phyloP scores from a whole-genome alignment of 1,140 invertebrate genomes.

The Anoplophora glabripennis region DNA sequence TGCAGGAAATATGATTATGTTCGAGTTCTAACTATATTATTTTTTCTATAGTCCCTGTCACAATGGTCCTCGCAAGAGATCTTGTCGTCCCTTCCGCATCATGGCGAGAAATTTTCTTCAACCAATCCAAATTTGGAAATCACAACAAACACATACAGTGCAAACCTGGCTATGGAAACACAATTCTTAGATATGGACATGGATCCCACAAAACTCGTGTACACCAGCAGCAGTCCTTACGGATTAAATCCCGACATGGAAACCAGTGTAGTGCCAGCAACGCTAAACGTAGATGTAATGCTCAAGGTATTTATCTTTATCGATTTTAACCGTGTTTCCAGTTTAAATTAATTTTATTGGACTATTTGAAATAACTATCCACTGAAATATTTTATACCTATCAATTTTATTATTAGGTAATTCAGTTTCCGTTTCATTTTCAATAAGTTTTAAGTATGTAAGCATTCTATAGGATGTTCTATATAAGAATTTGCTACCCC shows the following conservation, averaged over 20 bases:
- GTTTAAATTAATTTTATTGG: no score
- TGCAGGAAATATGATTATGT: no score
- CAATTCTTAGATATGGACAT: constrained; percentile 24
- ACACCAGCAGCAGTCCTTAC: constrained; percentile 32
- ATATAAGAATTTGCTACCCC: no score
- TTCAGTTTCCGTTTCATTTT: no score
- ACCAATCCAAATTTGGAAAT: constrained; percentile 10
- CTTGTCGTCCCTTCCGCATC: constrained; percentile 27
- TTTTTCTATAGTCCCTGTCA: constrained; percentile 33
- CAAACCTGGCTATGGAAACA: not conserved
- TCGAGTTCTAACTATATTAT: not conserved
- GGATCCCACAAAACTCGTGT: constrained; percentile 25
- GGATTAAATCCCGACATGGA: constrained; percentile 23
- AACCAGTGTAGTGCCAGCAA: not conserved
- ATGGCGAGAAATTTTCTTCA: constrained; percentile 34
- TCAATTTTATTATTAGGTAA: no score
- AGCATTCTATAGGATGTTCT: no score
- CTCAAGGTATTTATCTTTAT: constrained; percentile 2
- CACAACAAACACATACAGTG: not conserved
- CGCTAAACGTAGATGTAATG: not conserved
- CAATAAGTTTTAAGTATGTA: no score
- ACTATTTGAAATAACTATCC: not conserved
- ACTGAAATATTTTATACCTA: not conserved
- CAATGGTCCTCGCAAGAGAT: constrained; percentile 29
- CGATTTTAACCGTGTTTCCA: not conserved